Conservation (phyloP, 1,140 invertebrate species). For the Diachasma alloeum region DNA sequence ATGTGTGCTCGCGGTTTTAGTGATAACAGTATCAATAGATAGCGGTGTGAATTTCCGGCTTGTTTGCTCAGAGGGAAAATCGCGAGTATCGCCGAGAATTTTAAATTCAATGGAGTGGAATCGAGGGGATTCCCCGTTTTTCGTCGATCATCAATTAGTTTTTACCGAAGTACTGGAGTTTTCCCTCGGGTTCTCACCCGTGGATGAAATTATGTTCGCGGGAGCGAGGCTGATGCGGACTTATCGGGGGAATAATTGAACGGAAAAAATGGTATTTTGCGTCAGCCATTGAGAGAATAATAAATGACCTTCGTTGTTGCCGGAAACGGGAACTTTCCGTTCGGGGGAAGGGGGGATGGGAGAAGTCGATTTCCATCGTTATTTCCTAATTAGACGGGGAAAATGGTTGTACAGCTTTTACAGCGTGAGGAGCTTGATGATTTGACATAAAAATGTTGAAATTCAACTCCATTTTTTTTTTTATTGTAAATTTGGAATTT, state of each 20-base stretch:
- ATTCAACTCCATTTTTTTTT: too few relatives aligned
- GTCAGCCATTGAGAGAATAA: background rate
- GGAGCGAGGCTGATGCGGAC: background rate
- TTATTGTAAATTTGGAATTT: too few relatives aligned
- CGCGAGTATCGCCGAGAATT: background rate
- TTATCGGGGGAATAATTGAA: background rate
- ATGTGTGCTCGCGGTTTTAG: background rate
- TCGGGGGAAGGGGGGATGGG: background rate
- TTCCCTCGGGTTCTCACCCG: background rate
- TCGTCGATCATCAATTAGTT: background rate
- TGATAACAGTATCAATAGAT: background rate
- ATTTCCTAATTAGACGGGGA: slow-evolving; percentile 21
- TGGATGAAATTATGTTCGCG: too few relatives aligned
- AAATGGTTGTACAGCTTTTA: too few relatives aligned
- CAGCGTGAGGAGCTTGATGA: too few relatives aligned
- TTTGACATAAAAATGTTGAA: too few relatives aligned
- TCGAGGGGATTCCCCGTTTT: background rate
- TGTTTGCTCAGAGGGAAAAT: background rate
- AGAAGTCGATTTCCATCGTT: slow-evolving; percentile 23
- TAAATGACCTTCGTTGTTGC: background rate
- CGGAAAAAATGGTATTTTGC: background rate
- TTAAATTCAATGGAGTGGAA: background rate
- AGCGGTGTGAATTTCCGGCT: slow-evolving; percentile 4
- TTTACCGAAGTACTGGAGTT: background rate
- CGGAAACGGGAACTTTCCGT: background rate